Evolutionary conservation across 2,888 invertebrate species (phyloP), one percentile per base, ranked within the genome.

Genomic region (Entomobrya multifasciata): DNA sequence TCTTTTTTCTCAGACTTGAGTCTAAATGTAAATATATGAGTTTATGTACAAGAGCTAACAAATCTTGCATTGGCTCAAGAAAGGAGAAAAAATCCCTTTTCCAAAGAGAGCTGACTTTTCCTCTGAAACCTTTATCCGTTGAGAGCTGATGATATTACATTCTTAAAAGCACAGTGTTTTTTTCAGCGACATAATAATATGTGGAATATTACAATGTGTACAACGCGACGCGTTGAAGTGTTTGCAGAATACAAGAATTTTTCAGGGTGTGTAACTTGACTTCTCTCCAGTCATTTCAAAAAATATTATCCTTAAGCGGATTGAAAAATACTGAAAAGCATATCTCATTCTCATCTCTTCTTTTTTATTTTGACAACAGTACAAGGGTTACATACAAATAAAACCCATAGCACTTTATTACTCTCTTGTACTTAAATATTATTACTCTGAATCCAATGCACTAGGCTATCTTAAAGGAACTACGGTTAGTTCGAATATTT

Each of bases 241-340:
- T 76, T 76, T 62, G 60, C 78, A 52, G 52, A 10, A 36, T 65
- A 41, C 20, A 47, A 70, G 41, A 6, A 27, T 36, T 62, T 76
- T 77, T 84, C 70, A 84, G 85, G 78, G 85, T 79, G 85, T 85
- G 85, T 62, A 70, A 57, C 72, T 62, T 72, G 78, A 79, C 78
- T 79, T 57, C 36, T 79, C 55, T 72, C 60, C 62, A 60, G 70
- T 79, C 72, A 79, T 85, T 85, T 79, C 79, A 27, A 85, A n/a
- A 85, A 85, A 79, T 85, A 79, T 85, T 79, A 79, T 60, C 57
- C 44, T 10, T 79, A 85, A 85, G 85, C 85, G 85, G 85, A 85
- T 85, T 85, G 74, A 49, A 60, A 41, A 41, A n/a, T n/a, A n/a
- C 30, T 60, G 52, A 17, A 62, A 27, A 11, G 72, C n/a, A 49